These are phyloP conservation scores for Tinea pellionella DNA, from an alignment of 2,888 invertebrate genomes.

Conservation along the genomic window DNA sequence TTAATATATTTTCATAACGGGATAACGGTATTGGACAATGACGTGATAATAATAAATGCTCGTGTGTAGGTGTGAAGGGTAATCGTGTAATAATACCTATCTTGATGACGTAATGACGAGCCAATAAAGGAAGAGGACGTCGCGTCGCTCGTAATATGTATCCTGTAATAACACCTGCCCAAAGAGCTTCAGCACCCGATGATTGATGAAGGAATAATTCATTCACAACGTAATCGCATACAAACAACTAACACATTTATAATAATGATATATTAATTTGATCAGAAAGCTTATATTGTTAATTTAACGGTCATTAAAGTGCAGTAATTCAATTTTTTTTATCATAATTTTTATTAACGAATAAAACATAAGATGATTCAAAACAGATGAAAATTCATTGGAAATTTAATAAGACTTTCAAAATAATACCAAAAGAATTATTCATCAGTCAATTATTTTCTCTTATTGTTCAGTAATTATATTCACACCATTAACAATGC, in stretches of 20 bases:
- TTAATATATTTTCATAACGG: background rate
- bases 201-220: slow-evolving; percentile 45
- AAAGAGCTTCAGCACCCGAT: slow-evolving; percentile 18
- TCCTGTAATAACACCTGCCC: slow-evolving; percentile 12
- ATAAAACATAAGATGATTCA: too few relatives aligned
- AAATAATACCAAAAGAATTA: too few relatives aligned
- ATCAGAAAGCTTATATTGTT: background rate
- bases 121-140: slow-evolving; percentile 7
- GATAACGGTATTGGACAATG: background rate
- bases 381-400: too few relatives aligned
- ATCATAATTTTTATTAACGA: too few relatives aligned
- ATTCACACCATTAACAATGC: too few relatives aligned
- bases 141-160: slow-evolving; percentile 3
- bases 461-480: too few relatives aligned
- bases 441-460: too few relatives aligned
- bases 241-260: background rate
- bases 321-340: background rate
- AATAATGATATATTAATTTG: background rate
- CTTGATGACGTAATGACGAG: slow-evolving; percentile 11
- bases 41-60: background rate
- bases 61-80: background rate
- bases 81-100: background rate
- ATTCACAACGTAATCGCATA: slow-evolving; percentile 21
- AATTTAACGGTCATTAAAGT: background rate
- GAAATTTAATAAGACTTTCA: too few relatives aligned